Conservation (phyloP, 2,888 invertebrate species). For the Coelinius sp. region DNA sequence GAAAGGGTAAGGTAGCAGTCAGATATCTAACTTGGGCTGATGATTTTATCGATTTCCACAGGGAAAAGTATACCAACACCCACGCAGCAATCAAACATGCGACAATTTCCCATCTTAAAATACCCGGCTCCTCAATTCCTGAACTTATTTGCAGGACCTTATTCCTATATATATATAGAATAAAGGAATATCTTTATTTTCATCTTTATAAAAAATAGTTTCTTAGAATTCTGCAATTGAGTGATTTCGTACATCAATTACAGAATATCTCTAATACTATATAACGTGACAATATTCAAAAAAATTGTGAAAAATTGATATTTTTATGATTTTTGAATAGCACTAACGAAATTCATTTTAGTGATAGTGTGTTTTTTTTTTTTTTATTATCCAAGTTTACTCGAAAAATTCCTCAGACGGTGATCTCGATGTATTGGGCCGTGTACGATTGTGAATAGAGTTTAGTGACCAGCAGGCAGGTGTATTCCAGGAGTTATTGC, state of each 20-base stretch:
- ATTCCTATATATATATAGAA: conserved; percentile 77
- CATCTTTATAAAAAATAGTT: background rate
- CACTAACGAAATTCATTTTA: conserved; percentile 28
- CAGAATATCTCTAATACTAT: no score
- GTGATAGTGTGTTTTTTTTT: conserved; percentile 1
- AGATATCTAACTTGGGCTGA: conserved; percentile 91
- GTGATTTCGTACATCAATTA: no score
- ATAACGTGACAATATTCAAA: background rate
- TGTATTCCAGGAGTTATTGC: conserved; percentile 88
- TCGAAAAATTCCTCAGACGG: conserved; percentile 94
- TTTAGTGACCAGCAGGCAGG: conserved; percentile 84
- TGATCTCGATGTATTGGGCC: conserved; percentile 82
- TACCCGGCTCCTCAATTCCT: conserved; percentile 87
- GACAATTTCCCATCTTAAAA: conserved; percentile 89
- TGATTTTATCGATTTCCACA: conserved; percentile 97
- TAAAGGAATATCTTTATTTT: conserved; percentile 43
- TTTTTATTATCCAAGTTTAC: conserved; percentile 73
- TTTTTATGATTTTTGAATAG: conserved; percentile 13
- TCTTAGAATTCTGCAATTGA: background rate
- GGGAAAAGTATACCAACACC: conserved; percentile 94
- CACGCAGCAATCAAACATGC: conserved; percentile 92
- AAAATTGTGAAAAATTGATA: background rate
- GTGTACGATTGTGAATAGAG: conserved; percentile 74
- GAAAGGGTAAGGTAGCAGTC: conserved; percentile 92
- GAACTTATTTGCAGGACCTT: conserved; percentile 88